Conservation (phyloP, 1,140 invertebrate genomes). For the Anagrus nilaparvatae region DNA sequence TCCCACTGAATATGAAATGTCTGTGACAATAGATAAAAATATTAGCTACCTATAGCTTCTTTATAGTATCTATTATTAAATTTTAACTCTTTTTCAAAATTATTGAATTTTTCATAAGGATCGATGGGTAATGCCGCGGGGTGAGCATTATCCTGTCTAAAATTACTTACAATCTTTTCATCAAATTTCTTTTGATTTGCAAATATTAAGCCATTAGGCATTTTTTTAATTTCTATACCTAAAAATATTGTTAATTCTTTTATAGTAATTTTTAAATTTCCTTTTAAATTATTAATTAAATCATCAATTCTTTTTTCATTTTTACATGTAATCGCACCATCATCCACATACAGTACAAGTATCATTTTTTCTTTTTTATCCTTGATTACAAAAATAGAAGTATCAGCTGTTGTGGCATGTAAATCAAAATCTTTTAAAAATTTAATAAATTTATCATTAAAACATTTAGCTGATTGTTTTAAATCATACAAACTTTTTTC, state of each 20-base stretch:
- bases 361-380: no score
- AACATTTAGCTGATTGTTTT: constrained; percentile 34
- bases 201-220: constrained; percentile 22
- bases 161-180: constrained; percentile 19
- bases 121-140: constrained; percentile 5
- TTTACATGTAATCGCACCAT: constrained; percentile 13
- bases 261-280: constrained; percentile 14
- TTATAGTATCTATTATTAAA: not conserved
- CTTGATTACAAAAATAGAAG: constrained; percentile 13
- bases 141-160: constrained; percentile 22
- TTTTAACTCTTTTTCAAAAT: constrained; percentile 9
- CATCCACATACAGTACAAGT: constrained; percentile 16
- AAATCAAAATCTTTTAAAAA: constrained; percentile 13
- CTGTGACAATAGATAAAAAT: constrained; percentile 3
- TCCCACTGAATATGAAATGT: constrained; percentile 20
- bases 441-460: constrained; percentile 23
- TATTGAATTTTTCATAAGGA: no score
- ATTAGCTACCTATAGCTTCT: constrained; percentile 2
- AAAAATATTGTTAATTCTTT: constrained; percentile 9
- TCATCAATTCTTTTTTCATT: not conserved
- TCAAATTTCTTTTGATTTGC: constrained; percentile 26
- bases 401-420: constrained; percentile 14
- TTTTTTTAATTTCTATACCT: constrained; percentile 24
- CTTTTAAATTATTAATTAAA: constrained; percentile 4
- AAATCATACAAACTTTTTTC: constrained; percentile 33